Evolutionary conservation across 1,140 invertebrate genomes (phyloP).

Genomic region (Rhyacophila brunnea): DNA sequence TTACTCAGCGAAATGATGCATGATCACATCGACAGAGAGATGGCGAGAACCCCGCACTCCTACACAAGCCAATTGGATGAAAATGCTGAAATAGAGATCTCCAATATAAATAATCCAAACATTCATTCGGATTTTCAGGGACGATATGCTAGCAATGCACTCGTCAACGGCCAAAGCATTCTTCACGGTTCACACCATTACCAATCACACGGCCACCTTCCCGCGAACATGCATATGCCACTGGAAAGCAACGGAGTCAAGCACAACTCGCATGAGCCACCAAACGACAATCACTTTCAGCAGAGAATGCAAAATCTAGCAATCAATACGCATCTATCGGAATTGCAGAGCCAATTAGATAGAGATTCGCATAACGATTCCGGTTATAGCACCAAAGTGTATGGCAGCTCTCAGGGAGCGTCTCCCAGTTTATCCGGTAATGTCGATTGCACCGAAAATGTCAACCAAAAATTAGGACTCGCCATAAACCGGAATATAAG

Average conservation of each 20-base stretch:
- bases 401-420: constrained; percentile 73
- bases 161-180: constrained; percentile 31
- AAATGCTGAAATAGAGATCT: constrained; percentile 51
- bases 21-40: constrained; percentile 51
- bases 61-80: constrained; percentile 50
- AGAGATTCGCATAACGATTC: constrained; percentile 74
- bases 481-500: constrained; percentile 29
- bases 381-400: constrained; percentile 75
- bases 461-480: constrained; percentile 27
- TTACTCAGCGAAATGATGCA: constrained; percentile 55
- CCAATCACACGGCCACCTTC: constrained; percentile 35
- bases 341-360: constrained; percentile 55
- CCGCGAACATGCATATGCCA: constrained; percentile 37
- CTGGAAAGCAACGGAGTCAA: constrained; percentile 10
- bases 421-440: constrained; percentile 72
- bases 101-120: constrained; percentile 45
- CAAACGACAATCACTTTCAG: constrained; percentile 43
- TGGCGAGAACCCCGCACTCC: constrained; percentile 48
- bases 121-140: constrained; percentile 44
- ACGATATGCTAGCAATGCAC: constrained; percentile 37
- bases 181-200: constrained; percentile 7
- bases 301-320: constrained; percentile 50
- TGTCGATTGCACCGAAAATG: constrained; percentile 45
- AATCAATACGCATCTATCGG: constrained; percentile 52
- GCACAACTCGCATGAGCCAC: constrained; percentile 6